A percentile compares a stretch with the other conserved stretches of the same genome.
Conservation (phyloP, 2,888 invertebrate genomes). For the Steromphala cineraria region DNA sequence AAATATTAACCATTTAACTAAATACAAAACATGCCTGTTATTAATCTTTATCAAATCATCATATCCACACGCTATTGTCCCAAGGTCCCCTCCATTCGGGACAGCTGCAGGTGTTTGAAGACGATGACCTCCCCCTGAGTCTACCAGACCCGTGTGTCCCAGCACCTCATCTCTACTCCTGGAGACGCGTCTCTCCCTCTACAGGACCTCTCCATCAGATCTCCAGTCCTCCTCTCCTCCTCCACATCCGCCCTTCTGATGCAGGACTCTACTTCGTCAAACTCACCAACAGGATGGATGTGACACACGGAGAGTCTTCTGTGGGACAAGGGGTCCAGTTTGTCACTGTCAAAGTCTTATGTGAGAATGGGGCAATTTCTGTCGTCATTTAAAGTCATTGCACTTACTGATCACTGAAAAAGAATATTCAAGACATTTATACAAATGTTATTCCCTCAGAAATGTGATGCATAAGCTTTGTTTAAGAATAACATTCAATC, state of each 20-base stretch:
- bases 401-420: too few species aligned
- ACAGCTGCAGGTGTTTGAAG: not conserved
- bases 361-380: not conserved
- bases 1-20: too few species aligned
- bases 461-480: too few species aligned
- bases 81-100: not conserved
- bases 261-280: not conserved
- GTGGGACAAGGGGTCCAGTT: not conserved
- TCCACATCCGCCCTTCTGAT: not conserved
- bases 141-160: not conserved
- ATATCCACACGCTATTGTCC: too few species aligned
- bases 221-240: not conserved
- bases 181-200: not conserved
- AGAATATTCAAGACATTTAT: too few species aligned
- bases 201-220: not conserved
- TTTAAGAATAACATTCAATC: too few species aligned
- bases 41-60: too few species aligned
- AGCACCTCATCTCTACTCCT: not conserved
- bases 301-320: not conserved
- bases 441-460: too few species aligned
- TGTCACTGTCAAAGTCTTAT: not conserved
- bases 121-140: not conserved
- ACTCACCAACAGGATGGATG: not conserved
- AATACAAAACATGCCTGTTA: too few species aligned
- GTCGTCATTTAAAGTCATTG: too few species aligned